A percentile compares a stretch with the other conserved stretches of the same genome.
Conservation (phyloP, 2,797 vertebrate species). For the Buceros bicornis region DNA sequence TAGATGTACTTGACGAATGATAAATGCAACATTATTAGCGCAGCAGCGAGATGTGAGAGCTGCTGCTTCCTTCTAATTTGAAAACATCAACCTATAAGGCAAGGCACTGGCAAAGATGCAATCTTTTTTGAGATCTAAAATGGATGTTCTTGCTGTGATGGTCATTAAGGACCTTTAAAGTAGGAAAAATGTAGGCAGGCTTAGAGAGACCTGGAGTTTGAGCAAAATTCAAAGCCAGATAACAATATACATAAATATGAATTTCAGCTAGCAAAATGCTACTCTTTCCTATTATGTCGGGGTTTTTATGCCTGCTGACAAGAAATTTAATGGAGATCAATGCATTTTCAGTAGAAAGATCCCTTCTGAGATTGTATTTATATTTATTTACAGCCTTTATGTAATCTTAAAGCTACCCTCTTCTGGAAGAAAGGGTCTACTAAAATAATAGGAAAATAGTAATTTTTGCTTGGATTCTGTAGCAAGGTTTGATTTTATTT, state of each 20-base stretch:
- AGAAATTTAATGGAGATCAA: slow-evolving; percentile 18
- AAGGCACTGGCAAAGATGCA: neutral
- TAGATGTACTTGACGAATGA: neutral
- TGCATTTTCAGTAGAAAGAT: slow-evolving; percentile 25
- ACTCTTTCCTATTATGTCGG: neutral
- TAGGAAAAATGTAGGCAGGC: neutral
- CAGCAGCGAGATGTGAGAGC: neutral
- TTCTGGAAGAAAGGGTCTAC: neutral
- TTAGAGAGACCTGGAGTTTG: neutral
- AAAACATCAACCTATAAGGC: slow-evolving; percentile 7
- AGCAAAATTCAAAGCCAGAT: slow-evolving; percentile 35
- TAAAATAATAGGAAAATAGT: neutral
- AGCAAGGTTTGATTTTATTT: slow-evolving; percentile 19
- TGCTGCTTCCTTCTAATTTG: slow-evolving; percentile 4
- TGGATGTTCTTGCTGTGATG: slow-evolving; percentile 35
- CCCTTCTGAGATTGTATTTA: neutral
- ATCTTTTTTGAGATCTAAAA: slow-evolving; percentile 32
- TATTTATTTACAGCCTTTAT: slow-evolving; percentile 26
- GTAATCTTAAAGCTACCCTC: neutral
- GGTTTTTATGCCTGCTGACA: slow-evolving; percentile 19
- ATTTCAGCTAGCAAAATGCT: neutral
- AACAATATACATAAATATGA: neutral
- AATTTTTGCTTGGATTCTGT: slow-evolving; percentile 7
- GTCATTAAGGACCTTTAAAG: slow-evolving; percentile 22
- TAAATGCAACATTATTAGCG: neutral